These are phyloP conservation scores for Octodon degus DNA, from an alignment of 2,113 vertebrate species.

Conservation along the genomic window DNA sequence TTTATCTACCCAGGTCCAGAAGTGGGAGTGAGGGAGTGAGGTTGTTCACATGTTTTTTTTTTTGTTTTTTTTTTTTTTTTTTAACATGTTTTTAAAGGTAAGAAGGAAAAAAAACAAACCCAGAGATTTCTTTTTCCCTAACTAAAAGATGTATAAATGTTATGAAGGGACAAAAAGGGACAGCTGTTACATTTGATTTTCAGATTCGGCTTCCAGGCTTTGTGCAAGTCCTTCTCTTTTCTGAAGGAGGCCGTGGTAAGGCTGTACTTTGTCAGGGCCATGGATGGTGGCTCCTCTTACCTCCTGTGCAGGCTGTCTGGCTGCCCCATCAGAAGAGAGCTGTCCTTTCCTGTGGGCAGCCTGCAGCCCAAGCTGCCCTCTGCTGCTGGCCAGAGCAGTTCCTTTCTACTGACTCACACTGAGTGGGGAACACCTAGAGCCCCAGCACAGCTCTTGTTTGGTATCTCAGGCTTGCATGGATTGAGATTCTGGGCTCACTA, in stretches of 20 bases:
- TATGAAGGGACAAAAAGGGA: not conserved
- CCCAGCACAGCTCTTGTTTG: not conserved
- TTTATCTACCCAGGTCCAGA: not conserved
- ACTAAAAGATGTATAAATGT: constrained; percentile 35
- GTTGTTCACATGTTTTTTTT: constrained; percentile 50
- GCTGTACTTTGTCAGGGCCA: too few relatives aligned
- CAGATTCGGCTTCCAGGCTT: not conserved
- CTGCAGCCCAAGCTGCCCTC: not conserved
- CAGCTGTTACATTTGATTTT: not conserved
- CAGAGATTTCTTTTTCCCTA: too few relatives aligned
- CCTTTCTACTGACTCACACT: not conserved
- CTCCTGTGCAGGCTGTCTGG: not conserved
- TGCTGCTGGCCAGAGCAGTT: not conserved
- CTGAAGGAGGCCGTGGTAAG: not conserved
- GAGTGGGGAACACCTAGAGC: not conserved
- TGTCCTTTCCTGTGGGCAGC: not conserved
- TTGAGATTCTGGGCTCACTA: not conserved
- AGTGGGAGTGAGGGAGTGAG: not conserved
- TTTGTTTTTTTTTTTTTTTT: too few relatives aligned
- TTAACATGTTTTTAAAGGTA: constrained; percentile 51
- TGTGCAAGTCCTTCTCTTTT: not conserved
- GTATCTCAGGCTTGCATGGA: not conserved
- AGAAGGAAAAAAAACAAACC: not conserved
- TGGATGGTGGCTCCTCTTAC: not conserved
- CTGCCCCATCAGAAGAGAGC: not conserved